Base-by-base conservation (phyloP, 2,797 vertebrate genomes). In the Emys orbicularis region DNA sequence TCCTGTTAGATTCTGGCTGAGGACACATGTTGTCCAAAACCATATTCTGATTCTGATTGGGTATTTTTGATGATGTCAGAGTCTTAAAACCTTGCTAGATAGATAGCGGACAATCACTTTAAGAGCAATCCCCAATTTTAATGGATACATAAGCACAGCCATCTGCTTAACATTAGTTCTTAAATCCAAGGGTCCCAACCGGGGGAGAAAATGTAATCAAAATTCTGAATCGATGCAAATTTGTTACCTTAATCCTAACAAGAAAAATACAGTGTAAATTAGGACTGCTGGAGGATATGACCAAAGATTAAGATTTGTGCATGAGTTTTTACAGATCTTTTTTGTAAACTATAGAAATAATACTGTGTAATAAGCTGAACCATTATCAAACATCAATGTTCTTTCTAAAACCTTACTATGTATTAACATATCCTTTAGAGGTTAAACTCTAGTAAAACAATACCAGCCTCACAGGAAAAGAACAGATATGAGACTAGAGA, bases 71-170 rank as follows among this genome's bases (percentile, higher is more conserved):
- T 84, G n/a, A 82, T 65, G 56, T 68, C 65, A 72, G 52, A 85
- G 86, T 88, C 81, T 90, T 94, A 81, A 0, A 65, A 82, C 61
- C 34, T 37, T 90, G 27, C 21, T 2, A 12, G 56, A 87, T 96
- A 93, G 88, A 77, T 90, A 84, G 47, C 29, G 93, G 84, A 87
- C 86, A 93, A 90, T 56, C 61, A 88, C 79, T 96, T 90, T 89
- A 79, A 90, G 92, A 96, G 72, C 57, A 94, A 92, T 94, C 87
- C 41, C 18, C 18, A 59, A 0, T 93, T 95, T 50, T 90, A 85
- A 90, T 82, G 54, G 54, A 83, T 93, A 90, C 29, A 1, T 92
- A 81, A 92, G 81, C 90, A 90, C 92, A 89, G 87, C 1, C 37
- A 59, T 85, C 90, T 91, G 54, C 91, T 83, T 12, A 0, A 0